Conservation (phyloP, 2,888 invertebrate species). For the Balanococcus diminutus region DNA sequence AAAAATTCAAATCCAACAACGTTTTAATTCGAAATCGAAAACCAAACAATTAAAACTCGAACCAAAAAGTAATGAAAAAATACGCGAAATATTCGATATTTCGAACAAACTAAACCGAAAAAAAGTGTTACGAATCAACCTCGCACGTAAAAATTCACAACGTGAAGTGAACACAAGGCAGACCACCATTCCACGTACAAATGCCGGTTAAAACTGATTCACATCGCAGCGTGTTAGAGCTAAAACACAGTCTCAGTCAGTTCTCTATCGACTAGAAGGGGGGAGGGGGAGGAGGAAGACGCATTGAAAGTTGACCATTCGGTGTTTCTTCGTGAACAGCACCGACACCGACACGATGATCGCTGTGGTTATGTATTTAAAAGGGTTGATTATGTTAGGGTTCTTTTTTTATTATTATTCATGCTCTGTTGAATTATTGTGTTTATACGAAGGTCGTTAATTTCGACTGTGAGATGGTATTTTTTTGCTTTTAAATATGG, state of each 20-base stretch:
- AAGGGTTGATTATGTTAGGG: conserved; percentile 18
- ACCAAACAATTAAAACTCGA: neutral
- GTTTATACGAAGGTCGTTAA: neutral
- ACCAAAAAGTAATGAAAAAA: neutral
- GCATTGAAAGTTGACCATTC: conserved; percentile 26
- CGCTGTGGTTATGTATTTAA: neutral
- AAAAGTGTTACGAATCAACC: conserved; percentile 11
- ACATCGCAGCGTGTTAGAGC: conserved; percentile 7
- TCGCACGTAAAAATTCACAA: neutral
- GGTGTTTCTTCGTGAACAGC: neutral
- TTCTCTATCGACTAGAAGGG: neutral
- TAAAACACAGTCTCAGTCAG: neutral
- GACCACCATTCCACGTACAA: neutral
- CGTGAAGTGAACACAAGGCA: neutral
- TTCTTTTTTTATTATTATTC: neutral
- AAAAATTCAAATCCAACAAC: neutral
- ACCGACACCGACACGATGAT: neutral
- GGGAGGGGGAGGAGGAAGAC: neutral
- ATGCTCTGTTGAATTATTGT: neutral
- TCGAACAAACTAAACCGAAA: neutral
- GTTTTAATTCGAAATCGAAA: neutral
- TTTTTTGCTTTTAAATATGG: neutral
- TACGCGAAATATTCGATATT: neutral
- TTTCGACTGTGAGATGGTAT: neutral
- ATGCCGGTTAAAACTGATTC: conserved; percentile 27